Percentiles rank a stretch among this genome's conserved stretches.
phyloP scores from a whole-genome alignment of 2,888 invertebrate genomes.

The Rotaria socialis region DNA sequence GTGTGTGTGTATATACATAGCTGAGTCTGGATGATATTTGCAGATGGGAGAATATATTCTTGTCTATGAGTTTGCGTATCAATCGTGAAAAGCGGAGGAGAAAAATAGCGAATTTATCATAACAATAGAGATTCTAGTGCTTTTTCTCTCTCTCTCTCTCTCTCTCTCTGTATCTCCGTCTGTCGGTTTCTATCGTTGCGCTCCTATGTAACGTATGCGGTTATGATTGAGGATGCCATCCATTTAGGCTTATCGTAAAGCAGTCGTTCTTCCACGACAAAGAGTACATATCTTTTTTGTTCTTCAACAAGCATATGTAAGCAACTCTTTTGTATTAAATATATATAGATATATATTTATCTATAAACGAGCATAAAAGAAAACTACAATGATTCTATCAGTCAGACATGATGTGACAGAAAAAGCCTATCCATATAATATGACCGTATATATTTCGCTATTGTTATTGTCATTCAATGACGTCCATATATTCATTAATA shows the following conservation, averaged over 20 bases:
- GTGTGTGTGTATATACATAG: neutral
- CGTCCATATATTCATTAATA: neutral
- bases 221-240: neutral
- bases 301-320: neutral
- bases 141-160: neutral
- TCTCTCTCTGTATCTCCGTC: neutral
- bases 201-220: neutral
- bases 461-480: neutral
- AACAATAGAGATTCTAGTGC: constrained; percentile 10
- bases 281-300: neutral
- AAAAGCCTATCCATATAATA: neutral
- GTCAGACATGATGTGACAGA: neutral
- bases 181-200: neutral
- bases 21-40: neutral
- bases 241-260: neutral
- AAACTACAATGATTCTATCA: neutral
- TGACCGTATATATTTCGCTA: neutral
- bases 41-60: neutral
- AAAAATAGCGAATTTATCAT: constrained; percentile 4
- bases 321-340: neutral
- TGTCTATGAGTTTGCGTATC: neutral
- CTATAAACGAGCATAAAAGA: neutral
- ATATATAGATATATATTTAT: neutral
- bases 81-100: neutral
- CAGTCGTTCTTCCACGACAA: neutral